Evolutionary conservation across 2,888 invertebrate genomes (phyloP), one percentile per base, ranked within the genome.

Genomic region (Drosophila mimica): DNA sequence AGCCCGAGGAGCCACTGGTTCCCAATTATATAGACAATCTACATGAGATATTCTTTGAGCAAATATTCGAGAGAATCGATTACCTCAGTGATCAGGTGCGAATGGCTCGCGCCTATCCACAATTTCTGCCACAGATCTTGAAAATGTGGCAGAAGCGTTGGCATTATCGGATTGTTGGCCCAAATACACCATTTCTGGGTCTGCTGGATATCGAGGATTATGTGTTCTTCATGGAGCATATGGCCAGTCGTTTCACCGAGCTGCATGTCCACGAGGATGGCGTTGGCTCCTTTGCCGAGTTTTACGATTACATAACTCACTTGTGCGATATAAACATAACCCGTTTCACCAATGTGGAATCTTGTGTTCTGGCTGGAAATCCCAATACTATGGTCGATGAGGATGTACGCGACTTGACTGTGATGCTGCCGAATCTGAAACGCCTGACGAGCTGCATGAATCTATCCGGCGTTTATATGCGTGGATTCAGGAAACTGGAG

Each of bases 41-140:
- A 62, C 72, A 90, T 40, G 82, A 77, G 38, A 87, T 81, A 36
- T 90, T 87, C 56, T 87, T 87, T n/a, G 86, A 88, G 63, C 90
- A 87, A 70, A 87, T 87, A 34, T 87, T 89, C 43, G 82, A 89
- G 52, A 33, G 51, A 7, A 90, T 86, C 56, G 70, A 76, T 4
- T 69, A 64, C 38, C 33, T 90, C 1, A 72, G 70, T 34, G 90
- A 87, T 34, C 89, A 87, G 54, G 88, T 87, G 54, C 40, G 90
- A 9, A 89, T 87, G 87, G 89, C 84, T 4, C 75, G 90, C 5
- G 90, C 86, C 7, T 90, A 87, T 68, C 86, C 86, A 0, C 90
- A 90, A 49, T 87, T 88, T 7, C n/a, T 86, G 57, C 73, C 87
- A 0, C 59, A 70, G 6, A 73, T 87, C 1, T 30, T 90, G 8